Evolutionary conservation across 2,113 vertebrate genomes (phyloP), one percentile per base, ranked within the genome.

Genomic region (Gasterosteus nipponicus): DNA sequence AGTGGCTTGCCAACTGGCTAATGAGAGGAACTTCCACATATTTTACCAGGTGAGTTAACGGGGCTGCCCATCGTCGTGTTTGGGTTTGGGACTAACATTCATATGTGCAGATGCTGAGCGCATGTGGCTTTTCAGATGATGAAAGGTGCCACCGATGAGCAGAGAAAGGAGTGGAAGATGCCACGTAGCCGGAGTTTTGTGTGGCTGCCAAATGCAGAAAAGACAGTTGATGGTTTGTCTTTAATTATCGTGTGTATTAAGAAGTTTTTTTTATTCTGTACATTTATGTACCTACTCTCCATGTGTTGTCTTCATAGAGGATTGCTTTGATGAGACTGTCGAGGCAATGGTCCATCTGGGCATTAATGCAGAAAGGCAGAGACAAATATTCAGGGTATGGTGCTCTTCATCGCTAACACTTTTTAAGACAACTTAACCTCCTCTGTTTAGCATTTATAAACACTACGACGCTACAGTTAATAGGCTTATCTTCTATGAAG

Each of bases 1-100:
- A 77, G 96, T 99, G 78, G 89, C 95, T 67, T 94, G 92, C 81
- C 97, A 99, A 85, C 95, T 96, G 1, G 87, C 93, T 19, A 91
- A 22, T 8, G 98, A 99, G 84, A 97, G 97, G 86, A 99, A 99
- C 91, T 99, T 99, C 73, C 98, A 99, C 87, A 96, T 99, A 80
- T 99, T 99, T 87, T 99, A 99, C 80, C 97, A 99, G 96, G 98
- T 96, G 42, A 88, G 76, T 57, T 16, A 60, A 38, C 26, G 38
- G 16, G n/a, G 22, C 42, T 29, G 3, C 19, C 1, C 16, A 9
- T 65, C 62, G 10, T 61, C 3, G 0, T 46, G 18, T 51, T 65
- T 49, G 5, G 19, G 10, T 35, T 57, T 15, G 18, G 35, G 10
- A 18, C 47, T 5, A 10, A 58, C 2, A 10, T 12, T 15, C 10